Base-by-base conservation (phyloP, 2,888 invertebrate species). In the Sisyra nigra region DNA sequence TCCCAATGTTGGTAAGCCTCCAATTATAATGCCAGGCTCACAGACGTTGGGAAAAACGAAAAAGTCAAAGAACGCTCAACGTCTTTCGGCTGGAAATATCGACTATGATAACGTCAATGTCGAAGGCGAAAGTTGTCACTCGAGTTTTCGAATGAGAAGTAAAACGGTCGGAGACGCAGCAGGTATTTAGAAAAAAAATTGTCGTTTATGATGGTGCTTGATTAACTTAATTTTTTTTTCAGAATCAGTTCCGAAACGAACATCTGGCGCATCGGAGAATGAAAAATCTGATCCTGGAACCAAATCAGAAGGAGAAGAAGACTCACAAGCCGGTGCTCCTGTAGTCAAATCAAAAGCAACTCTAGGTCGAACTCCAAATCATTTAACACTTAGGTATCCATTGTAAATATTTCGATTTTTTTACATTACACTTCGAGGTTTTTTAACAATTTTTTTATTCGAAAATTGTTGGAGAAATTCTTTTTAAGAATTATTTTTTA, bases 331-430 rank as follows among this genome's bases (percentile, higher is more conserved):
- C 53, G 79, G 76, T 55, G 72, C 63, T 59, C 50, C 18, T 17
- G 75, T 76, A 54, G 67, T 70, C 41, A 71, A 71, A 58, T 65
- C 67, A 47, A 66, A 70, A 55, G 76, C 82, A 55, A 69, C 66
- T 53, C 71, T 91, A 61, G 91, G 91, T 55, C 75, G 84, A 59
- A 91, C 91, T 55, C 91, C 92, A 58, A 91, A 91, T 74, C 89
- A 91, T 68, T 75, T 92, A 65, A 88, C 87, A 49, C 69, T 87
- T 64, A 81, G 80, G 80, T 80, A 61, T 53, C 10, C 10, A 34
- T 35, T 13, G 14, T 34, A 2, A 38, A n/a, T 9, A 18, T 38
- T 38, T 10, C 10, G 3, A 10, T 18, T 18, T 11, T n/a, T n/a
- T 31, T 31, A n/a, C 31, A 31, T 31, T 31, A 10, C 10, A 31